Conservation (phyloP, 2,113 vertebrate genomes). For the Indri indri region DNA sequence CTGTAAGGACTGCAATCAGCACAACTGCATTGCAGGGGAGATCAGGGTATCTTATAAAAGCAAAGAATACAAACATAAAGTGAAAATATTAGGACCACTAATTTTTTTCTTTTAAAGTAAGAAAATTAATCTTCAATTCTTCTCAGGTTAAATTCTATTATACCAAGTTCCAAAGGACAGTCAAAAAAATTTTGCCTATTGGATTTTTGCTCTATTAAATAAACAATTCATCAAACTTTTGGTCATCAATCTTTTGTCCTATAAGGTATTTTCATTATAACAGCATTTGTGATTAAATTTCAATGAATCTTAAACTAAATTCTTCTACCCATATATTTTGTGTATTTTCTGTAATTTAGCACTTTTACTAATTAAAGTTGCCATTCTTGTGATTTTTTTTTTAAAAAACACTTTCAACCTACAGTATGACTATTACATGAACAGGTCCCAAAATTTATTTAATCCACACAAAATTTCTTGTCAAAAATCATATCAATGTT, state of each 20-base stretch:
- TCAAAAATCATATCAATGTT: neutral
- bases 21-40: neutral
- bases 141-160: conserved; percentile 9
- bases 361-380: conserved; percentile 47
- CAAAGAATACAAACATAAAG: neutral
- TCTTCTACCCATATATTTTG: neutral
- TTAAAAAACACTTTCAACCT: neutral
- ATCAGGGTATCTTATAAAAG: neutral
- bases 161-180: neutral
- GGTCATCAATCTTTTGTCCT: neutral
- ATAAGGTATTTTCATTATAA: conserved; percentile 21
- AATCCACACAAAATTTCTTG: conserved; percentile 18
- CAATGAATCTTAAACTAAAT: conserved; percentile 35
- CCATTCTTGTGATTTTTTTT: conserved; percentile 18
- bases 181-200: conserved; percentile 9
- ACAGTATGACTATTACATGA: neutral
- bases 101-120: conserved; percentile 20
- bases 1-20: neutral
- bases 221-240: conserved; percentile 18
- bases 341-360: neutral
- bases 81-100: neutral
- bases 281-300: conserved; percentile 21
- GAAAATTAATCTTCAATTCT: neutral
- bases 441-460: conserved; percentile 19
- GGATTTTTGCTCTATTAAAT: conserved; percentile 26